Evolutionary conservation across 2,113 vertebrate genomes (phyloP).

Genomic region (Leptodactylus fuscus): DNA sequence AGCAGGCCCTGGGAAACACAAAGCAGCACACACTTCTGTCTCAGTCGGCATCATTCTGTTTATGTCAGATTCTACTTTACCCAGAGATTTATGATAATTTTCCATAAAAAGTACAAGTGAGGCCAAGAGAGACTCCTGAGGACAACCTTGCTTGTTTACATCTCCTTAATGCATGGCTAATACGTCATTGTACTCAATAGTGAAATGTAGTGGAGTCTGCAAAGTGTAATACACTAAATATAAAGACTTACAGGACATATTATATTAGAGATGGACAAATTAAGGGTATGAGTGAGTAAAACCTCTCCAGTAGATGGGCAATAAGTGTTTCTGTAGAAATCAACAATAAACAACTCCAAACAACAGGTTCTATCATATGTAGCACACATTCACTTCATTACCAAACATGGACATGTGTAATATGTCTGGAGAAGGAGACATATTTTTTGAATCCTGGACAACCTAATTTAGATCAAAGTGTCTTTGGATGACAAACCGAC

Average conservation of each 20-base stretch:
- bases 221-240: too few species aligned
- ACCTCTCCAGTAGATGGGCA: neutral
- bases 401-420: too few species aligned
- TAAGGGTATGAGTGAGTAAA: neutral
- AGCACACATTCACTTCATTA: too few species aligned
- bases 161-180: conserved; percentile 17
- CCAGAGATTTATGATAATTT: conserved; percentile 10
- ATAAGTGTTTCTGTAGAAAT: neutral
- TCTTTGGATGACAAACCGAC: too few species aligned
- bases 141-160: conserved; percentile 12
- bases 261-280: neutral
- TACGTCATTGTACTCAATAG: too few species aligned
- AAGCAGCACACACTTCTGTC: conserved; percentile 25
- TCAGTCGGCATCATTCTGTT: conserved; percentile 25
- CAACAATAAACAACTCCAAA: neutral
- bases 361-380: neutral
- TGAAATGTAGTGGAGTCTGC: too few species aligned
- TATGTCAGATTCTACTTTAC: conserved; percentile 28
- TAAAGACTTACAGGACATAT: neutral
- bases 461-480: too few species aligned
- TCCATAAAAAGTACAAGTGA: conserved; percentile 45
- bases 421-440: too few species aligned
- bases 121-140: conserved; percentile 23
- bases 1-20: conserved; percentile 11
- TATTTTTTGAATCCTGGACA: too few species aligned